phyloP scores from a whole-genome alignment of 2,797 vertebrate species.

The Peromyscus eremicus region DNA sequence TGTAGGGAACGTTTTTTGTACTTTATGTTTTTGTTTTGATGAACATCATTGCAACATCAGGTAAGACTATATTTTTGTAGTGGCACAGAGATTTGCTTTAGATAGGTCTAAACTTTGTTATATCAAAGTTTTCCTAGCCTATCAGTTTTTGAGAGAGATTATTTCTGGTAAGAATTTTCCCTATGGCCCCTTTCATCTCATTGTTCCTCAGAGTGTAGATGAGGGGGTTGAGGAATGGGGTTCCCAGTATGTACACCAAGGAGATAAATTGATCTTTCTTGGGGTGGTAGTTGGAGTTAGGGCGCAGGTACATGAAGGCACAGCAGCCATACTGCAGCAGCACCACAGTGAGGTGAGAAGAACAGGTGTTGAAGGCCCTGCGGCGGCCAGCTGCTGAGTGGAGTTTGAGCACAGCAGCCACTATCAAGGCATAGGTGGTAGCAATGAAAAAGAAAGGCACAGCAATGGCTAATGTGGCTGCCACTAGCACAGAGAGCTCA shows the following conservation, averaged over 20 bases:
- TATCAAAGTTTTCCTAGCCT: neutral
- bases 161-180: slow-evolving; percentile 58
- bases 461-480: slow-evolving; percentile 68
- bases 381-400: slow-evolving; percentile 17
- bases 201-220: slow-evolving; percentile 84
- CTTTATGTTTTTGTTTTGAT: neutral
- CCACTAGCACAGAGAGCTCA: slow-evolving; percentile 70
- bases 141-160: neutral
- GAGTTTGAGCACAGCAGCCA: slow-evolving; percentile 65
- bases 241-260: slow-evolving; percentile 77
- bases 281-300: slow-evolving; percentile 69
- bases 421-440: slow-evolving; percentile 78
- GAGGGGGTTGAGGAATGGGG: slow-evolving; percentile 84
- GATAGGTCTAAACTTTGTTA: neutral
- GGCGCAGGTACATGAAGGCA: slow-evolving; percentile 83
- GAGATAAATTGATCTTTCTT: slow-evolving; percentile 79
- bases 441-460: slow-evolving; percentile 79
- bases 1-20: neutral
- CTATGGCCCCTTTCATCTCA: slow-evolving; percentile 78
- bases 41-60: neutral
- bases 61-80: neutral
- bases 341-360: slow-evolving; percentile 82
- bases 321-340: slow-evolving; percentile 84
- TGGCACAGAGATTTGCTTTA: rapidly evolving
- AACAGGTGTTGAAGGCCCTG: slow-evolving; percentile 83